A percentile compares a stretch with the other conserved stretches of the same genome.
Evolutionary conservation across 2,888 invertebrate genomes (phyloP).

Genomic region (Euplexia lucipara): DNA sequence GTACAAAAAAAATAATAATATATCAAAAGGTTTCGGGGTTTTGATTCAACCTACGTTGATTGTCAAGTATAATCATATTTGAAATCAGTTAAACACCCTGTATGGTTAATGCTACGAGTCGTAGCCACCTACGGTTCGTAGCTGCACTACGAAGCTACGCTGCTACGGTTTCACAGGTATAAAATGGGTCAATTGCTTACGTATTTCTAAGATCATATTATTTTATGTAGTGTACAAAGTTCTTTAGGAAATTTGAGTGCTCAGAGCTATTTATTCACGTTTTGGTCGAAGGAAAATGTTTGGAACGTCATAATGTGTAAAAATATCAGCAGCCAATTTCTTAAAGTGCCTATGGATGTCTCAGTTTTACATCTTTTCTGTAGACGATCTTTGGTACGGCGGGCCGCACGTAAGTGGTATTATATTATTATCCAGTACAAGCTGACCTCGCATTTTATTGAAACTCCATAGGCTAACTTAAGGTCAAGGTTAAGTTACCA

Average conservation of each 20-base stretch:
- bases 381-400: conserved; percentile 19
- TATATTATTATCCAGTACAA: too few species aligned
- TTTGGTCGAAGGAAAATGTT: conserved; percentile 30
- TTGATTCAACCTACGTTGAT: background rate
- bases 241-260: conserved; percentile 59
- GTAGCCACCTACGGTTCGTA: conserved; percentile 46
- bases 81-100: conserved; percentile 13
- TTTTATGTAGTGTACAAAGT: conserved; percentile 53
- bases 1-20: background rate
- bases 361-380: conserved; percentile 48
- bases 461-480: too few species aligned
- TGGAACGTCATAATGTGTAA: conserved; percentile 41
- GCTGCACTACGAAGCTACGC: conserved; percentile 31
- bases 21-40: background rate
- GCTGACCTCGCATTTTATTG: too few species aligned
- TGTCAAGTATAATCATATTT: background rate
- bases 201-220: conserved; percentile 55
- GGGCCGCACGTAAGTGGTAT: too few species aligned
- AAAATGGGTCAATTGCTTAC: conserved; percentile 57
- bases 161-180: conserved; percentile 42
- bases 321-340: conserved; percentile 54
- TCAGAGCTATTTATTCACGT: conserved; percentile 36
- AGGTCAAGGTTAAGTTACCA: too few species aligned
- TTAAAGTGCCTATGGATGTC: conserved; percentile 46
- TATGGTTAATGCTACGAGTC: conserved; percentile 20